These are phyloP conservation scores for Altica lythri DNA, from an alignment of 2,888 invertebrate genomes.

Conservation along the genomic window DNA sequence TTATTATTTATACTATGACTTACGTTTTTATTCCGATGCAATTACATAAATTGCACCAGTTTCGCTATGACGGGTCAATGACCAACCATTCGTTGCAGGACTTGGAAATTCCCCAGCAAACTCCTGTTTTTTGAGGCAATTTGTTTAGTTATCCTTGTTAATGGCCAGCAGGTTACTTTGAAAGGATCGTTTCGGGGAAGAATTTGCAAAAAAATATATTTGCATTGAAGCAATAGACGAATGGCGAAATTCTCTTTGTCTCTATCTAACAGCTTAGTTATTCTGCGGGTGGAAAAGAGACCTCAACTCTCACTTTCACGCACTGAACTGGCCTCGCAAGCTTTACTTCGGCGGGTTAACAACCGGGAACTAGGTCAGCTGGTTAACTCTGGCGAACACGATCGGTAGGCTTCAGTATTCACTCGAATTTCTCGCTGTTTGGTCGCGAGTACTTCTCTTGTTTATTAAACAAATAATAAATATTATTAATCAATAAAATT, in stretches of 20 bases:
- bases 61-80: constrained; percentile 24
- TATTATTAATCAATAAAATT: constrained; percentile 13
- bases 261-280: constrained; percentile 15
- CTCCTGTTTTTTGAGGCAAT: no score
- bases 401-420: constrained; percentile 66
- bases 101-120: not conserved
- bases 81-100: not conserved
- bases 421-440: constrained; percentile 60
- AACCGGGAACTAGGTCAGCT: constrained; percentile 80
- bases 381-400: constrained; percentile 67
- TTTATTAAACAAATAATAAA: not conserved
- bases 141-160: not conserved
- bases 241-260: constrained; percentile 46
- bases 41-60: constrained; percentile 39
- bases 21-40: constrained; percentile 40
- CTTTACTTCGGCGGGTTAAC: constrained; percentile 67
- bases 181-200: not conserved
- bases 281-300: constrained; percentile 48
- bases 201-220: not conserved
- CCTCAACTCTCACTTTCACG: constrained; percentile 65
- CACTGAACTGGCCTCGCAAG: constrained; percentile 62
- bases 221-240: constrained; percentile 41
- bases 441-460: constrained; percentile 51
- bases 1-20: constrained; percentile 37
- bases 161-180: not conserved